Base-by-base conservation (phyloP, 2,797 vertebrate genomes). In the Eurystomus glaucurus region DNA sequence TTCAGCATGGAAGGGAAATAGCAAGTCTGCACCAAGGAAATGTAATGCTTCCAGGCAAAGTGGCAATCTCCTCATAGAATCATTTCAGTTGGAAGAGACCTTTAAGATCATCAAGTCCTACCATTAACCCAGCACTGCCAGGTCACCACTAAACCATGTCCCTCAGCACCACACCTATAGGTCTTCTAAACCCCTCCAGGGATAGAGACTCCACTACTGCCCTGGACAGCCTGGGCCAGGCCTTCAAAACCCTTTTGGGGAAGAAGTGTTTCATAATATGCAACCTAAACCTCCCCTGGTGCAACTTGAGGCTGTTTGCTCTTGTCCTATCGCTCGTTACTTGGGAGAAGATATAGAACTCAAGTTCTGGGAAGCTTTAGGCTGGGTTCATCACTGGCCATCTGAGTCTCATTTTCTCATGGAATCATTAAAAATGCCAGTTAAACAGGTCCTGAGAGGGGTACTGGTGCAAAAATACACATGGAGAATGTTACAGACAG, bases 391-490 rank as follows among this genome's bases (percentile, higher is more conserved):
- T 57, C 66, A 43, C 33, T 10, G 12, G 28, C 25, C 22, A 61
- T 15, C 58, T 6, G 28, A 37, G 21, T n/a, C 22, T 83, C 33
- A 39, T 72, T 70, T 80, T 58, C 46, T n/a, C n/a, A 33, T 51
- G 29, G 45, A 89, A 82, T 54, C n/a, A 50, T 39, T 72, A 51
- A 72, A 82, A 91, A 65, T 10, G 7, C 13, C 51, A 69, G 28
- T 22, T 20, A 70, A 82, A 46, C 2, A 18, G 31, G 11, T 43
- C 48, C 72, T 43, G 33, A 21, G 51, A 78, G 58, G 75, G 33
- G 16, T 17, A 51, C 61, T 0, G 0, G 50, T 35, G 75, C 45
- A 57, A 33, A 22, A 64, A 80, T 1, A 12, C 0, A 8, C 22
- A 45, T 2, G 46, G 33, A 90, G 28, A 65, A 58, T 12, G 19